phyloP scores from a whole-genome alignment of 1,140 invertebrate genomes.

The Cotesia glomerata region DNA sequence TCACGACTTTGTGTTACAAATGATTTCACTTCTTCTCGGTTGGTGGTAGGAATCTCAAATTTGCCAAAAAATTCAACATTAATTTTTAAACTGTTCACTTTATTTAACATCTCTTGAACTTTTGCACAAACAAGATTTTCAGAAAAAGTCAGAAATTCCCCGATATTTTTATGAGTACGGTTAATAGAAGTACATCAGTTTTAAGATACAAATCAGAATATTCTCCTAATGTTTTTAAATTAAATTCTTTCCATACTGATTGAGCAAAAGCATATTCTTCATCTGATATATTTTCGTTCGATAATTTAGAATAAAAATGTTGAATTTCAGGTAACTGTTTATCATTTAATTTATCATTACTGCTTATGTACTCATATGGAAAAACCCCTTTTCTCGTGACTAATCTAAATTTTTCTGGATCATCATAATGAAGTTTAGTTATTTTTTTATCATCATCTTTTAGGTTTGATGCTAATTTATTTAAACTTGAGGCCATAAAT shows the following conservation, averaged over 20 bases:
- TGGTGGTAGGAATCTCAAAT: too few species aligned
- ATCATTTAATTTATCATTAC: constrained; percentile 38
- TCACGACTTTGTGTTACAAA: too few species aligned
- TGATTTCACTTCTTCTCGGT: too few species aligned
- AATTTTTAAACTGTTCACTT: too few species aligned
- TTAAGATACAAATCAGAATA: too few species aligned
- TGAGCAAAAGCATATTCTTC: constrained; percentile 50
- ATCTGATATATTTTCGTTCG: constrained; percentile 39
- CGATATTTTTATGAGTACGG: too few species aligned
- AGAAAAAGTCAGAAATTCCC: too few species aligned
- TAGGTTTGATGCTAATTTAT: constrained; percentile 34
- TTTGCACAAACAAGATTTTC: too few species aligned
- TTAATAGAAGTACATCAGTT: too few species aligned
- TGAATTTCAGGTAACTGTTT: constrained; percentile 29
- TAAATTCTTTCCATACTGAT: constrained; percentile 53
- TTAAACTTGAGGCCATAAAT: constrained; percentile 34
- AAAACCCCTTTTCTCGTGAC: constrained; percentile 36
- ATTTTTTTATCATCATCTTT: constrained; percentile 21
- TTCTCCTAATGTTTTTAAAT: constrained; percentile 49
- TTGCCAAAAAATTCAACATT: too few species aligned
- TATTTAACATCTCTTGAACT: too few species aligned
- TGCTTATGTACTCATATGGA: constrained; percentile 47
- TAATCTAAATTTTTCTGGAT: constrained; percentile 33
- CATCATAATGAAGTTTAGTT: constrained; percentile 23
- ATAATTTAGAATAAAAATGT: constrained; percentile 51